A percentile compares a stretch with the other conserved stretches of the same genome.
phyloP scores from a whole-genome alignment of 1,140 invertebrate genomes.

The Drosophila ambigua region DNA sequence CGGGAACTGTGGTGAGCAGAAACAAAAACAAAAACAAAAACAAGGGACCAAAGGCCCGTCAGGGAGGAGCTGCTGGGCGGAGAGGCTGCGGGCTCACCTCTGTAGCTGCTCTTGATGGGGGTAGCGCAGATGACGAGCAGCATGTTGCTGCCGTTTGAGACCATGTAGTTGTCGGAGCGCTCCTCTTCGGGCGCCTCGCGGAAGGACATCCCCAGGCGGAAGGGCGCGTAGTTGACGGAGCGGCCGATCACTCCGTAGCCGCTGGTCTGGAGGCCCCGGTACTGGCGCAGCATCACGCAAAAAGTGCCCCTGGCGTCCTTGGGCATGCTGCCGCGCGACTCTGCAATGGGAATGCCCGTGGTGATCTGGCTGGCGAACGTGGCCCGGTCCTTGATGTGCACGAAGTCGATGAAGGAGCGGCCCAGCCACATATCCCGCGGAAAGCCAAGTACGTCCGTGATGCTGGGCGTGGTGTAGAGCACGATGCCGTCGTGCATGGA shows the following conservation, averaged over 20 bases:
- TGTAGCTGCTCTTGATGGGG: constrained; percentile 90
- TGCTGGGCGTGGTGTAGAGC: constrained; percentile 89
- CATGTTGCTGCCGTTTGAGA: constrained; percentile 84
- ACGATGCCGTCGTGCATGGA: constrained; percentile 93
- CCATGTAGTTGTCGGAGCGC: constrained; percentile 63
- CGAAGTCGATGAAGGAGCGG: constrained; percentile 93
- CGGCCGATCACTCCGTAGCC: constrained; percentile 87
- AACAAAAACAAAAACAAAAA: not conserved
- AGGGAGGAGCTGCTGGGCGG: not conserved
- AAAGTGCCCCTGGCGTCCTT: constrained; percentile 74
- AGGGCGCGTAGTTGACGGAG: constrained; percentile 88
- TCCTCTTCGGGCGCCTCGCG: constrained; percentile 86
- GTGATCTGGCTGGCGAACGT: constrained; percentile 87
- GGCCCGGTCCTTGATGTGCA: constrained; percentile 90
- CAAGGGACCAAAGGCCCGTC: too few relatives aligned
- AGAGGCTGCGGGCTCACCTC: constrained; percentile 85
- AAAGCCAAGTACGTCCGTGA: constrained; percentile 90
- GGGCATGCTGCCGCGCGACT: constrained; percentile 72
- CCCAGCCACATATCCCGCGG: constrained; percentile 94
- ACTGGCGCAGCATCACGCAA: constrained; percentile 84
- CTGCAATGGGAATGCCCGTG: constrained; percentile 85
- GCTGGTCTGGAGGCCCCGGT: constrained; percentile 84
- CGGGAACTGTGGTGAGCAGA: constrained; percentile 85
- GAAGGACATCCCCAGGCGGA: constrained; percentile 89
- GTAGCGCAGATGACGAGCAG: constrained; percentile 90